These are phyloP conservation scores for Temnothorax ravouxi DNA, from an alignment of 2,888 invertebrate species.

Conservation along the genomic window DNA sequence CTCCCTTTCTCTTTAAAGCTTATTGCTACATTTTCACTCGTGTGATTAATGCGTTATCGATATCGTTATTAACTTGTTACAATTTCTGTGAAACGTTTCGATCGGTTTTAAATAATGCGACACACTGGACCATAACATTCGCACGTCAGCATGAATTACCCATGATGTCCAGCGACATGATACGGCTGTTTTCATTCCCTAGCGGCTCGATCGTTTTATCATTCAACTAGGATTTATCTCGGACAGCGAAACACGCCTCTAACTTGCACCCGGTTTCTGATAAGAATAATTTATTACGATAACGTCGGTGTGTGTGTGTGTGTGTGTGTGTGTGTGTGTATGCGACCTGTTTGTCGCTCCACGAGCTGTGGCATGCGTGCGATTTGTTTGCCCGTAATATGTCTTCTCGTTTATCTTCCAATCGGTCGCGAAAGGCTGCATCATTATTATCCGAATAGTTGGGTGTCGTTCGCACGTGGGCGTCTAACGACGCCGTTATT, in stretches of 20 bases:
- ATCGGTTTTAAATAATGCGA: conserved; percentile 32
- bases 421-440: conserved; percentile 59
- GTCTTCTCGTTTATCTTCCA: conserved; percentile 68
- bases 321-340: conserved; percentile 55
- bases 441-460: conserved; percentile 56
- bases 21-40: background rate
- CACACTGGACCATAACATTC: conserved; percentile 42
- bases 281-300: conserved; percentile 71
- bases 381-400: conserved; percentile 60
- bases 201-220: conserved; percentile 72
- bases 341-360: conserved; percentile 50
- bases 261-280: conserved; percentile 60
- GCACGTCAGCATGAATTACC: conserved; percentile 62
- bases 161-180: conserved; percentile 63
- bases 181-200: conserved; percentile 49
- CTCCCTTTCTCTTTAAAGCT: background rate
- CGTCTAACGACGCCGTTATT: conserved; percentile 48
- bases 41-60: background rate
- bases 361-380: conserved; percentile 17
- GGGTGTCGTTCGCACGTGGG: conserved; percentile 54
- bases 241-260: conserved; percentile 72
- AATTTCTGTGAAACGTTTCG: conserved; percentile 4
- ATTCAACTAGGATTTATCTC: conserved; percentile 74
- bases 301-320: conserved; percentile 61
- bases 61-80: conserved; percentile 6